Conservation (phyloP, 1,140 invertebrate genomes). For the Leptinotarsa defecta region DNA sequence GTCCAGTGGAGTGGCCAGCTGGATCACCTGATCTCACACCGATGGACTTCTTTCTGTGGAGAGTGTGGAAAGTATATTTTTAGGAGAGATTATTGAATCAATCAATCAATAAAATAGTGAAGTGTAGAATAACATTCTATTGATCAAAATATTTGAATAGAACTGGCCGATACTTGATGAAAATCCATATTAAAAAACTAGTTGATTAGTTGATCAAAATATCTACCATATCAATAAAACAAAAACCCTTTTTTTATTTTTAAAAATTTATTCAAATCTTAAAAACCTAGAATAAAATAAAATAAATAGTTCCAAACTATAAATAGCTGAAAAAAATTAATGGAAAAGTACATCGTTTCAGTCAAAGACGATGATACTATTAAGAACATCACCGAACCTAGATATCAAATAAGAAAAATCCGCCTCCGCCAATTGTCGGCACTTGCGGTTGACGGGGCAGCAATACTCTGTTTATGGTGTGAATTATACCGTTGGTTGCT, state of each 20-base stretch:
- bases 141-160: too few relatives aligned
- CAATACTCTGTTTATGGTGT: constrained; percentile 63
- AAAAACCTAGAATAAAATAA: not conserved
- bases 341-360: constrained; percentile 1
- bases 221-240: not conserved
- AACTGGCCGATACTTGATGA: too few relatives aligned
- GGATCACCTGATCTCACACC: too few relatives aligned
- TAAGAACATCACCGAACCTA: constrained; percentile 30
- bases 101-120: too few relatives aligned
- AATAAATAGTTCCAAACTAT: constrained; percentile 1
- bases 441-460: constrained; percentile 47
- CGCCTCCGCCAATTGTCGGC: constrained; percentile 42
- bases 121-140: too few relatives aligned
- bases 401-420: constrained; percentile 56
- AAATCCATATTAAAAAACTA: too few relatives aligned
- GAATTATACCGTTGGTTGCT: constrained; percentile 65
- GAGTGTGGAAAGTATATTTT: too few relatives aligned
- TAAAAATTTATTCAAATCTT: not conserved
- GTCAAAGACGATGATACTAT: constrained; percentile 1
- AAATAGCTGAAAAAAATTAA: not conserved
- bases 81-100: too few relatives aligned
- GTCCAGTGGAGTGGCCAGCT: too few relatives aligned
- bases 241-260: not conserved
- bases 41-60: too few relatives aligned
- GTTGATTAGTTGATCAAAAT: too few relatives aligned